Evolutionary conservation across 2,888 invertebrate species (phyloP), one percentile per base, ranked within the genome.

Genomic region (Galeopsomyia nigrocyanea): DNA sequence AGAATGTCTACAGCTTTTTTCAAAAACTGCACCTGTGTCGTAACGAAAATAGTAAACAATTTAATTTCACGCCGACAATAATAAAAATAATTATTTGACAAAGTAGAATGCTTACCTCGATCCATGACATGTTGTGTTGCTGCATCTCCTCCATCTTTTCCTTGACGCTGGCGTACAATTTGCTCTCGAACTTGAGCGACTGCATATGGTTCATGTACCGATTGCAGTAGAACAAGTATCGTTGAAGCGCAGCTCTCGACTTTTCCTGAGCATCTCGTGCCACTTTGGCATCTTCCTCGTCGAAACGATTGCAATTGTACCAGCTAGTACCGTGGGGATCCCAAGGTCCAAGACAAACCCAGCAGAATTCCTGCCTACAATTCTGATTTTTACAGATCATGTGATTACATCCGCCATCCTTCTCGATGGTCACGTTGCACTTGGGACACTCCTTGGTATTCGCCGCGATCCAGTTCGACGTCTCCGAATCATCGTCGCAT

Each of bases 71-170:
- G 16, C 6, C 39, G 10, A 39, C 39, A 39, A 39, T 39, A 39
- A 39, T 17, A 49, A 26, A 56, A 50, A 58, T 14, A 22, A 26
- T 10, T 56, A 6, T 49, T 19, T 5, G 49, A 14, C 16, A 13
- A 55, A 39, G n/a, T 39, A 22, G 51, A 71, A 65, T 56, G 76
- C 79, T 56, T 80, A 93, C 94, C 91, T 99, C 99, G 82, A 99
- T 99, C 99, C 99, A 99, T 79, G 97, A 97, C 98, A 99, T 98
- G 86, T 97, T 97, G 87, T 97, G 97, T 85, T 97, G 97, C 86
- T 99, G 99, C 98, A 99, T 98, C 88, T 98, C 98, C 87, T 98
- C 98, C 98, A 99, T 99, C 90, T 99, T 99, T 86, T 94, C 94
- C 87, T 97, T 96, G 73, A 98, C 95, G 74, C 95, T 95, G 9